Conservation (phyloP, 2,113 vertebrate species). For the Ovis aries region DNA sequence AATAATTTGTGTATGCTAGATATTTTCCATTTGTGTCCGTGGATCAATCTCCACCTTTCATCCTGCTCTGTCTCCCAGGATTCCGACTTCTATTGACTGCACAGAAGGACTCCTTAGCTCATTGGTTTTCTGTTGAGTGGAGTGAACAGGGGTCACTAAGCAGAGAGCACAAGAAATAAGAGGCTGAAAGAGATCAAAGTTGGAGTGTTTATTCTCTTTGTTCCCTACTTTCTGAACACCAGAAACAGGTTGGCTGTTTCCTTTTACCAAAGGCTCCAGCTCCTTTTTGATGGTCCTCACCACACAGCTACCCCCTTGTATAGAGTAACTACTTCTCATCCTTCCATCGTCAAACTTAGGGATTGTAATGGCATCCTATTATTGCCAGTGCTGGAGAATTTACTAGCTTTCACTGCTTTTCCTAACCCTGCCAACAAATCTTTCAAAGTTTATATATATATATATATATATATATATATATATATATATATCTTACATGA, state of each 20-base stretch:
- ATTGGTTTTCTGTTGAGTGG: background rate
- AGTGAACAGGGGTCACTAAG: background rate
- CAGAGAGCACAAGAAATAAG: background rate
- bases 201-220: background rate
- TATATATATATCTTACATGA: background rate
- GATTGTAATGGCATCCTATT: background rate
- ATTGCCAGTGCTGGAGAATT: background rate
- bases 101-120: background rate
- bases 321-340: background rate
- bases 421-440: background rate
- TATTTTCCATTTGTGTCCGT: background rate
- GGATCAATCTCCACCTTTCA: background rate
- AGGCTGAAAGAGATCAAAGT: background rate
- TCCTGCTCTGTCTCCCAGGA: background rate
- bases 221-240: background rate
- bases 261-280: background rate
- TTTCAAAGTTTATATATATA: background rate
- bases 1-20: background rate
- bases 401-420: background rate
- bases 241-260: background rate
- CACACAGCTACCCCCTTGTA: rapidly evolving
- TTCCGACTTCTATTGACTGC: background rate
- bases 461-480: background rate
- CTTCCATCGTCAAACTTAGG: background rate
- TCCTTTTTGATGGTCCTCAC: background rate